Conservation (phyloP, 2,888 invertebrate genomes). For the Physocephala rufipes region DNA sequence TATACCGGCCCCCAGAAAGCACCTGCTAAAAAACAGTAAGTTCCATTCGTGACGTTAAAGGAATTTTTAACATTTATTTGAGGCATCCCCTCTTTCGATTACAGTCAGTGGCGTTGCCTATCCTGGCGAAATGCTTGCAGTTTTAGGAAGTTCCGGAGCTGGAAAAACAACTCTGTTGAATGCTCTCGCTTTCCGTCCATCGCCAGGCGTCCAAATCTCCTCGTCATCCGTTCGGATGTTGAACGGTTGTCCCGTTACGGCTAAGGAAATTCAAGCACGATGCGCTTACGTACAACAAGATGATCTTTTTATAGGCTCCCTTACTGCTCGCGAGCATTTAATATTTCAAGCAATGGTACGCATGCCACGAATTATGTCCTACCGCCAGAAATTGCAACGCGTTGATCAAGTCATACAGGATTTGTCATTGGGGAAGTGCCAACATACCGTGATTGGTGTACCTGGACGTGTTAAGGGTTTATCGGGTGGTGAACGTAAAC, state of each 20-base stretch:
- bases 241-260: slow-evolving; percentile 80
- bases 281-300: slow-evolving; percentile 95
- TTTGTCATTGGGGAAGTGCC: slow-evolving; percentile 87
- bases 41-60: not conserved
- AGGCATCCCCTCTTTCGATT: not conserved
- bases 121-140: slow-evolving; percentile 86
- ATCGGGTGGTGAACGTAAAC: slow-evolving; percentile 95
- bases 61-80: not conserved
- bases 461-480: slow-evolving; percentile 89
- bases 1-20: slow-evolving; percentile 69
- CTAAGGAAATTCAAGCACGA: slow-evolving; percentile 76
- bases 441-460: slow-evolving; percentile 88
- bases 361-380: slow-evolving; percentile 82
- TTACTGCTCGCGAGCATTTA: slow-evolving; percentile 90
- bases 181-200: slow-evolving; percentile 84
- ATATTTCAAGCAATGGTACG: slow-evolving; percentile 88
- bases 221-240: slow-evolving; percentile 70
- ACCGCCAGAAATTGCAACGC: slow-evolving; percentile 76
- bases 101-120: slow-evolving; percentile 83
- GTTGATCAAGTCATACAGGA: slow-evolving; percentile 89
- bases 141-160: slow-evolving; percentile 91
- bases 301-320: slow-evolving; percentile 89
- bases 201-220: slow-evolving; percentile 73
- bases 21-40: slow-evolving; percentile 79
- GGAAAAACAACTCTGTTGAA: slow-evolving; percentile 96